These are phyloP conservation scores for Cephus rjabovi DNA, from an alignment of 2,888 invertebrate genomes.

Conservation along the genomic window DNA sequence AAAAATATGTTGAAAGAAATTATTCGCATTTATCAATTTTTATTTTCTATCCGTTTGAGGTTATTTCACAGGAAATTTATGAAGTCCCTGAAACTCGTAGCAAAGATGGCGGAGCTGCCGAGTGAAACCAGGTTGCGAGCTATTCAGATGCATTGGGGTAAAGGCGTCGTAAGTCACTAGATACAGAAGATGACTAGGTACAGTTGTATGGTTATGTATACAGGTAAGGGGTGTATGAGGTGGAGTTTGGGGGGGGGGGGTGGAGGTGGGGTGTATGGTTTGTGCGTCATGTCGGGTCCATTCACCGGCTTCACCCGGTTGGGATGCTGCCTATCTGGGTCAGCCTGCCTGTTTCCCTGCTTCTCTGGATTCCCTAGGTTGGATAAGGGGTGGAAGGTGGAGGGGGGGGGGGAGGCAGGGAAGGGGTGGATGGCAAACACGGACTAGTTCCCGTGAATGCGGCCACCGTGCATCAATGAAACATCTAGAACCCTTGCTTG, in stretches of 20 bases:
- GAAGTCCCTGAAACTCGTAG: constrained; percentile 13
- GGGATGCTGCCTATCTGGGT: constrained; percentile 45
- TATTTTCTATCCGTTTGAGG: no score
- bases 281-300: constrained; percentile 58
- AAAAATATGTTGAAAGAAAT: constrained; percentile 8
- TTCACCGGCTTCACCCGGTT: constrained; percentile 50
- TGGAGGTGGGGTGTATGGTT: constrained; percentile 40
- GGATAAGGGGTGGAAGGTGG: constrained; percentile 28
- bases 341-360: constrained; percentile 45
- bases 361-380: constrained; percentile 30
- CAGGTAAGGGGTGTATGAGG: constrained; percentile 15
- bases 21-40: no score
- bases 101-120: not conserved
- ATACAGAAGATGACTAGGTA: no score
- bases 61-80: constrained; percentile 1
- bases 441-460: constrained; percentile 30
- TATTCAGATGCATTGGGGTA: constrained; percentile 10
- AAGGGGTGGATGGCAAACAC: constrained; percentile 12
- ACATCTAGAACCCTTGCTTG: constrained; percentile 34
- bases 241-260: fast-evolving
- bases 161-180: not conserved
- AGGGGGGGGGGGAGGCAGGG: not conserved
- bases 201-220: not conserved
- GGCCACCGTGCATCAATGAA: constrained; percentile 42
- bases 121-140: not conserved